A percentile compares a stretch with the other conserved stretches of the same genome.
Conservation (phyloP, 2,113 vertebrate genomes). For the Myotis davidii region DNA sequence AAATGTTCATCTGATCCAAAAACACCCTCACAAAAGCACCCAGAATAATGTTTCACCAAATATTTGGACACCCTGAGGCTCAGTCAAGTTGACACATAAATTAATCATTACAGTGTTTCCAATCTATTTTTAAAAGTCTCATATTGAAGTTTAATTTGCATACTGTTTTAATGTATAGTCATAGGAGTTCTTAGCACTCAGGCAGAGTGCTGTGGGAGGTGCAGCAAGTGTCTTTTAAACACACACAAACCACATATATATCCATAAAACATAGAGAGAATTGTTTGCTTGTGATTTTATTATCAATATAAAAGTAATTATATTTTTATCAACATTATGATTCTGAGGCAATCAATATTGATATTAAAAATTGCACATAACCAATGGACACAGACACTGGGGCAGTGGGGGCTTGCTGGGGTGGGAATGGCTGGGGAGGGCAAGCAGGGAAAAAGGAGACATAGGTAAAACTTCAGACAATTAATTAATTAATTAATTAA, state of each 20-base stretch:
- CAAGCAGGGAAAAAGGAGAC: no score
- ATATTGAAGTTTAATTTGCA: background rate
- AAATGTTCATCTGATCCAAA: background rate
- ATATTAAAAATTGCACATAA: background rate
- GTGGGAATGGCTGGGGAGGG: no score
- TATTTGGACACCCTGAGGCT: background rate
- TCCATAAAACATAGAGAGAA: background rate
- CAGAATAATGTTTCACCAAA: background rate
- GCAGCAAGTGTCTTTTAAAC: conserved; percentile 12
- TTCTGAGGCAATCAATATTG: background rate
- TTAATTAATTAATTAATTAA: background rate
- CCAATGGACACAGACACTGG: no score
- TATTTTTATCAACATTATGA: background rate
- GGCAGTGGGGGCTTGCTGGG: no score
- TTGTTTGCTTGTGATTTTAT: background rate
- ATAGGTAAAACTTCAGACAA: no score
- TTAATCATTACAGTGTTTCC: background rate
- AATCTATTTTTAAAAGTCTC: background rate
- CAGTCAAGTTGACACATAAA: background rate
- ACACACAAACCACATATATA: background rate
- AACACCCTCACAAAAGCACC: background rate
- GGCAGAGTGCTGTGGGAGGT: no score
- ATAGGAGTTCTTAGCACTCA: conserved; percentile 8
- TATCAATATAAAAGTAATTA: background rate
- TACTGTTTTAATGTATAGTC: background rate